Evolutionary conservation across 2,113 vertebrate genomes (phyloP), one percentile per base, ranked within the genome.

Genomic region (Alaudala cheleensis): DNA sequence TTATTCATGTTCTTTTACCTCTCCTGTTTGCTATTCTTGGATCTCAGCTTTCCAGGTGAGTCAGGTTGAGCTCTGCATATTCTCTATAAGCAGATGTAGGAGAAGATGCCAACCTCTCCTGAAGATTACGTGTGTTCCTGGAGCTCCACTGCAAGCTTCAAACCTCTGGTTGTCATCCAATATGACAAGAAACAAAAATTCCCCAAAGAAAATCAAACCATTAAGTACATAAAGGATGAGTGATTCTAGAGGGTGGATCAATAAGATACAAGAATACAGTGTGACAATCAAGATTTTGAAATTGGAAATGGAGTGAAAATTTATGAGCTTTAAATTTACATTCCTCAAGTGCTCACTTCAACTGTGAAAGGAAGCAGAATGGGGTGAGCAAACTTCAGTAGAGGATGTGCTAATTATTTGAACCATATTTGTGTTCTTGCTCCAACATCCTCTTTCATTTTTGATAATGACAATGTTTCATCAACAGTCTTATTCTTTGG

Each of bases 61-160:
- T 17, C 1, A 0, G 18, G 20, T 37, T 39, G 17, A 81, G 74
- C 21, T 62, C 9, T 28, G 10, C 1, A 0, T 81, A 29, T 85
- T 74, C 21, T 19, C 14, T 54, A 6, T 34, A 33, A 58, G 29
- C 10, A 85, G 61, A 50, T 16, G 16, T 34, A 51, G 40, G 24
- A 64, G 34, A 54, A 49, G 8, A 13, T 71, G 4, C 17, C n/a
- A 42, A 2, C 14, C 16, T 66, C 26, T 49, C 29, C 29, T 51
- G 47, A 58, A 79, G 29, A 21, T 80, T 72, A 11, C 51, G 5
- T 15, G 7, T 39, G 39, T 18, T 39, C 21, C 12, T 70, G n/a
- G 31, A 69, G 54, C 4, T 69, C n/a, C 17, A 51, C 26, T 85
- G 49, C 51, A 81, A 81, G 20, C 15, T 74, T 54, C 29, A 56